Base-by-base conservation (phyloP, 2,888 invertebrate genomes). In the Phragmatobia fuliginosa region DNA sequence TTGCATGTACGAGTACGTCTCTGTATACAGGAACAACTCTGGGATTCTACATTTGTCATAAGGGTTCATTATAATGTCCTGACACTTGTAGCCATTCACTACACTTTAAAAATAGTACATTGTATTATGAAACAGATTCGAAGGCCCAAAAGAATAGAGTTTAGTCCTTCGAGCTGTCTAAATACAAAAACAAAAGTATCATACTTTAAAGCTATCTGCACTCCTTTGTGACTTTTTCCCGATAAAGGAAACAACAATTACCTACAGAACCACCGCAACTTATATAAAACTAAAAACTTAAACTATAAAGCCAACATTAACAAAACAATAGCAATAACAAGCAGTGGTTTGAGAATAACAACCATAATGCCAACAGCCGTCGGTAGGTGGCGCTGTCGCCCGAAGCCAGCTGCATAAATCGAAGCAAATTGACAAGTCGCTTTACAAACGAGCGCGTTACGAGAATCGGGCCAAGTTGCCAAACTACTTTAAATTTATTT, bases 351-450 rank as follows among this genome's bases (percentile, higher is more conserved):
- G 66, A 73, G 66, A 76, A 80, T 78, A 82, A 81, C 74, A 77
- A 80, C 79, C 59, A 52, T 78, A 82, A 76, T 82, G 77, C 67
- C 69, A 56, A 62, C 66, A 60, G 60, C 66, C 32, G 21, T 21
- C 58, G 38, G 52, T 36, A 69, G 71, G 56, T 62, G 71, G 69
- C 69, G 65, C 49, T 66, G 67, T 70, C 75, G 67, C 78, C 79
- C 21, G 76, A 66, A 80, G 78, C 76, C 72, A 68, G 72, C 66
- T 76, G 76, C 79, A 83, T 87, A 86, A 87, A 86, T 86, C 85
- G 77, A 70, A 71, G 71, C 78, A 86, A 86, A 86, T 86, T 86
- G 86, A 85, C 85, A 83, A 73, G 71, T 74, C 75, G 68, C 71
- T 71, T 72, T 76, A 75, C 82, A 82, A 84, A 84, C 81, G 81